Percentiles rank a stretch among this genome's conserved stretches.
Evolutionary conservation across 1,140 invertebrate genomes (phyloP).

Genomic region (Schlechtendalia chinensis): DNA sequence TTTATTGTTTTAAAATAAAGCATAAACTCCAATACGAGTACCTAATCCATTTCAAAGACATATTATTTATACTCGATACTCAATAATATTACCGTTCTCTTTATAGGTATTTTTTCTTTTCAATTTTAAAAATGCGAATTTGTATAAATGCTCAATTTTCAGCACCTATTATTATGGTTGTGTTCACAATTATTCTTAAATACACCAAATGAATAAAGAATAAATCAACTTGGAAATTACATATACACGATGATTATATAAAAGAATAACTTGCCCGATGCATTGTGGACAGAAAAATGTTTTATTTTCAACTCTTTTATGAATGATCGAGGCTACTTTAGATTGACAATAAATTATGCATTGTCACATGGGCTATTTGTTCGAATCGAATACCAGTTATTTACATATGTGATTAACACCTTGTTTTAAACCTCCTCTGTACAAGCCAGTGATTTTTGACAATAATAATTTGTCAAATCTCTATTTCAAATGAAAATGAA

Average conservation of each 20-base stretch:
- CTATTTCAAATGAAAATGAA: constrained; percentile 22
- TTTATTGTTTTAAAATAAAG: too few relatives aligned
- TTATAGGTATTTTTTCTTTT: too few relatives aligned
- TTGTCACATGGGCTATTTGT: constrained; percentile 23
- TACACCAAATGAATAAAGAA: too few relatives aligned
- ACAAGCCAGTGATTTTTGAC: not conserved
- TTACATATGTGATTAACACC: constrained; percentile 30
- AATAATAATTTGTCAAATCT: not conserved
- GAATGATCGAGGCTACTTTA: constrained; percentile 6
- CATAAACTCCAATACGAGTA: too few relatives aligned
- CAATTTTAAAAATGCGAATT: too few relatives aligned
- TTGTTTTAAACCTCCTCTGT: constrained; percentile 19
- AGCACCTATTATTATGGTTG: too few relatives aligned
- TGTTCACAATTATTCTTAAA: too few relatives aligned
- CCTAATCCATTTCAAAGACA: too few relatives aligned
- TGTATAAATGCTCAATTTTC: too few relatives aligned
- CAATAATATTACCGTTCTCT: too few relatives aligned
- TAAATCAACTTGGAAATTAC: too few relatives aligned
- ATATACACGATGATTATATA: not conserved
- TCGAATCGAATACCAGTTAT: constrained; percentile 17
- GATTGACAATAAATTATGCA: not conserved
- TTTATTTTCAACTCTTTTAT: constrained; percentile 12
- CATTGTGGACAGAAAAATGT: not conserved
- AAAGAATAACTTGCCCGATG: constrained; percentile 1
- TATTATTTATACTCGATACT: too few relatives aligned